Evolutionary conservation across 2,113 vertebrate genomes (phyloP).

Genomic region (Theropithecus gelada): DNA sequence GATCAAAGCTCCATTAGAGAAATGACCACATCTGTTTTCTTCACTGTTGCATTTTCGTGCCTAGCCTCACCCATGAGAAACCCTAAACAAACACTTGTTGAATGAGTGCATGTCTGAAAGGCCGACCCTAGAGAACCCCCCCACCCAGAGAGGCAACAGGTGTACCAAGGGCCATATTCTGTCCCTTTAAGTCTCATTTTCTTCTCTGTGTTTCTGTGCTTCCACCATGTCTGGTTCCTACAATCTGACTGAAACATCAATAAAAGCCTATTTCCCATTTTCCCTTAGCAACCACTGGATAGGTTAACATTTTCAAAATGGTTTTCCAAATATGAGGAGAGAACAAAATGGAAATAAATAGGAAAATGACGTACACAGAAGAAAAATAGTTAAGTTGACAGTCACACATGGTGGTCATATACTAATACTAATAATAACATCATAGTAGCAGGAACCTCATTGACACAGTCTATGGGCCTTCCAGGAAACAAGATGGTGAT

Average conservation of each 20-base stretch:
- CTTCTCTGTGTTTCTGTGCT: not conserved
- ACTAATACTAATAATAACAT: not conserved
- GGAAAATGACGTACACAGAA: not conserved
- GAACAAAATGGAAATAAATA: slow-evolving; percentile 44
- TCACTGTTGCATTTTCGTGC: not conserved
- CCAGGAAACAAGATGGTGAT: not conserved
- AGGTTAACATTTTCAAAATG: slow-evolving; percentile 26
- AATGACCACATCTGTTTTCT: not conserved
- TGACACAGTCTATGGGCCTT: not conserved
- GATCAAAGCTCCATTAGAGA: not conserved
- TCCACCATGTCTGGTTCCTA: not conserved
- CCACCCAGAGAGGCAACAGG: not conserved
- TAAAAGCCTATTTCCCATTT: not conserved
- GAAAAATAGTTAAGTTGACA: slow-evolving; percentile 18
- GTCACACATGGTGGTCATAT: not conserved
- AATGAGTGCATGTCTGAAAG: not conserved
- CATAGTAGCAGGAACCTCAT: not conserved
- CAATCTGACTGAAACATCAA: not conserved
- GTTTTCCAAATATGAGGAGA: slow-evolving; percentile 31
- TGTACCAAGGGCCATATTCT: not conserved
- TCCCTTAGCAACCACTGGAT: not conserved
- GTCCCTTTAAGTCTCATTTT: not conserved
- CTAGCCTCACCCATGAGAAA: not conserved
- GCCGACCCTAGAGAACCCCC: not conserved
- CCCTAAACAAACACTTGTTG: not conserved